These are phyloP conservation scores for Antennarius striatus DNA, from an alignment of 2,113 vertebrate species.

Conservation along the genomic window DNA sequence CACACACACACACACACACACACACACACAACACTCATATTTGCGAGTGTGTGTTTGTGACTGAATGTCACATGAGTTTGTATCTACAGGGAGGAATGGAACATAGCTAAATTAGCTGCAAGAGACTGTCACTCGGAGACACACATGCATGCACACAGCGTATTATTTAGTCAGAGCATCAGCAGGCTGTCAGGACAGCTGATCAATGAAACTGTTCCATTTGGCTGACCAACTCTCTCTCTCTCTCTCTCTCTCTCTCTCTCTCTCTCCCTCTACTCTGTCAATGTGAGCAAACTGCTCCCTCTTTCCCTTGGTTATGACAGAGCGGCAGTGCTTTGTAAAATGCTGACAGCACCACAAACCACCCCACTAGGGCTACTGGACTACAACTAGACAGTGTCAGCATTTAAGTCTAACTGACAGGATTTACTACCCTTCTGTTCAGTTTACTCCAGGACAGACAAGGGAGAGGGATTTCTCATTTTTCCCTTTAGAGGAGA, in stretches of 20 bases:
- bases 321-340: conserved; percentile 51
- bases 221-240: conserved; percentile 60
- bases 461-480: conserved; percentile 23
- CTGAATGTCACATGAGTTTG: conserved; percentile 35
- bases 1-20: background rate
- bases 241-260: conserved; percentile 14
- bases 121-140: conserved; percentile 26
- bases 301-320: conserved; percentile 46
- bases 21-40: background rate
- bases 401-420: conserved; percentile 68
- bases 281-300: conserved; percentile 35
- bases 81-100: conserved; percentile 32
- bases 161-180: conserved; percentile 65
- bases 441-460: conserved; percentile 53
- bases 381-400: conserved; percentile 56
- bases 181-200: conserved; percentile 69
- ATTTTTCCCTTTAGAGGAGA: conserved; percentile 34
- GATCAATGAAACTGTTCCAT: conserved; percentile 75
- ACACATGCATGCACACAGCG: conserved; percentile 29
- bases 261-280: conserved; percentile 35
- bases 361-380: conserved; percentile 51
- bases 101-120: conserved; percentile 40
- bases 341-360: conserved; percentile 69
- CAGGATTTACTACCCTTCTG: conserved; percentile 60
- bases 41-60: conserved; percentile 33